Conservation (phyloP, 2,113 vertebrate genomes). For the Tragelaphus strepsiceros region DNA sequence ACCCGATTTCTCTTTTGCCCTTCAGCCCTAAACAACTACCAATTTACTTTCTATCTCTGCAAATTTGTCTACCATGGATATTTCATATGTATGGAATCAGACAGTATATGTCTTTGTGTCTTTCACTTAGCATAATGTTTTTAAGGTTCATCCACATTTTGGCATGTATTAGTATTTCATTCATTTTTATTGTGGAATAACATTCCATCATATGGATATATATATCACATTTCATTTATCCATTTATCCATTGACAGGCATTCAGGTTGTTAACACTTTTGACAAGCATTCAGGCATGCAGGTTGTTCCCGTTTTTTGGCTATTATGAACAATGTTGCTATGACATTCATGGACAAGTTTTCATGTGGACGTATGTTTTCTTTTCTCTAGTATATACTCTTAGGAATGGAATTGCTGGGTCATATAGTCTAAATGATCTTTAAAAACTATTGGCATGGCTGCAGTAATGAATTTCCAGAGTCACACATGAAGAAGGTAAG, state of each 20-base stretch:
- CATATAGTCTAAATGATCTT: not conserved
- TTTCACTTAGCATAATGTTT: not conserved
- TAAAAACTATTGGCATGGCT: not conserved
- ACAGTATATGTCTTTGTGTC: not conserved
- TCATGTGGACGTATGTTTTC: not conserved
- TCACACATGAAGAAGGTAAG: not conserved
- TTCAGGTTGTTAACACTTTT: not conserved
- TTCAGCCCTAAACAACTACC: not conserved
- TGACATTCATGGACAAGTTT: not conserved
- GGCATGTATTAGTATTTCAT: not conserved
- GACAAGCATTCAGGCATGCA: not conserved
- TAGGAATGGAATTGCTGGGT: not conserved
- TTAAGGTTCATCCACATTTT: not conserved
- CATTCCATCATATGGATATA: not conserved
- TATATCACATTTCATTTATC: not conserved
- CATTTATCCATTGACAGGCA: not conserved
- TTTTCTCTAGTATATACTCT: not conserved
- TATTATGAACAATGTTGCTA: not conserved
- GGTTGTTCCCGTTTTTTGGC: not conserved
- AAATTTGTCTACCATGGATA: not conserved
- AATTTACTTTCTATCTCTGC: not conserved
- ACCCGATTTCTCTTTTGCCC: not conserved
- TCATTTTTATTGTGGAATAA: not conserved
- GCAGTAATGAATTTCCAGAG: not conserved
- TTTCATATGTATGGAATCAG: not conserved